phyloP scores from a whole-genome alignment of 2,113 vertebrate genomes.

The Phylloscopus whistleri region DNA sequence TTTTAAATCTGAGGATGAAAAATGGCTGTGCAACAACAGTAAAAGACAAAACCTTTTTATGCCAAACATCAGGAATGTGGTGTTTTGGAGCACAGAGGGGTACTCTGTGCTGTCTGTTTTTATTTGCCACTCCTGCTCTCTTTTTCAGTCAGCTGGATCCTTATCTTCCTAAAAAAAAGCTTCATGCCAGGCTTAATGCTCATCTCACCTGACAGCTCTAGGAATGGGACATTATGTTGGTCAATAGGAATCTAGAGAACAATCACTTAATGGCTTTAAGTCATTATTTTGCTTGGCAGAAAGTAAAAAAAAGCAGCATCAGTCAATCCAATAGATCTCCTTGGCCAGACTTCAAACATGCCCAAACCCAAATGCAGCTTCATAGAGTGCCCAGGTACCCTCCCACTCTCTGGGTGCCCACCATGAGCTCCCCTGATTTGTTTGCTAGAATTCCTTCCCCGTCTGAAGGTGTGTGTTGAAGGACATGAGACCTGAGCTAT shows the following conservation, averaged over 20 bases:
- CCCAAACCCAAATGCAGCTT: background rate
- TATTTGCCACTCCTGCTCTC: background rate
- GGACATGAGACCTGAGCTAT: background rate
- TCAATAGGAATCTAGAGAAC: background rate
- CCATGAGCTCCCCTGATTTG: background rate
- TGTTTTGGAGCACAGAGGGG: background rate
- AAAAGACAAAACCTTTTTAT: background rate
- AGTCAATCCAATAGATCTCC: background rate
- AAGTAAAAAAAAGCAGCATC: background rate
- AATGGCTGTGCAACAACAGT: accelerated
- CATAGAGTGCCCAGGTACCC: background rate
- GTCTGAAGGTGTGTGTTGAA: background rate
- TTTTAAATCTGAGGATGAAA: background rate
- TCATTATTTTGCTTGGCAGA: background rate
- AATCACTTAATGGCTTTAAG: background rate
- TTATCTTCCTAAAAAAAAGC: background rate
- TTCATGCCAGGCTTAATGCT: background rate
- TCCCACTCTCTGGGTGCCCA: background rate
- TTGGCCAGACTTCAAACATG: background rate
- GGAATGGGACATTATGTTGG: background rate
- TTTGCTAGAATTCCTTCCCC: background rate
- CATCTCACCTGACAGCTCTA: background rate
- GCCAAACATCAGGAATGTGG: background rate
- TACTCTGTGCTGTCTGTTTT: background rate
- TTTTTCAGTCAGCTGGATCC: background rate